Evolutionary conservation across 2,888 invertebrate genomes (phyloP).

Genomic region (Amaurobius ferox): DNA sequence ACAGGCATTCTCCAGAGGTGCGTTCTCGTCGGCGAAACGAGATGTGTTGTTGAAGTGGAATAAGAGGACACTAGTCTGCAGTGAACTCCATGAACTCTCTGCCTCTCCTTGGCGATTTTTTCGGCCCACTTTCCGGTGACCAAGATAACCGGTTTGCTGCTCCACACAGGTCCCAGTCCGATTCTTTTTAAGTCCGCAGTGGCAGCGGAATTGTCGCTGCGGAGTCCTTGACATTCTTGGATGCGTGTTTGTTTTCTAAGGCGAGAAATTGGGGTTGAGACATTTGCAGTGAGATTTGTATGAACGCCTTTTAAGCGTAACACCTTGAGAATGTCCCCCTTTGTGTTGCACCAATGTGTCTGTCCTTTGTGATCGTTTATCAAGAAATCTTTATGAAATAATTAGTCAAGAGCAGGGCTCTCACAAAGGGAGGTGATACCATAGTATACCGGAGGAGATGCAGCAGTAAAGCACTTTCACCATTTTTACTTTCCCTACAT

Average conservation of each 20-base stretch:
- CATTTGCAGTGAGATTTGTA: too few species aligned
- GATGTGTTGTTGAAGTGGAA: constrained; percentile 45
- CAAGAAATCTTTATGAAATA: too few species aligned
- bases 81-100: constrained; percentile 64
- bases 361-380: too few species aligned
- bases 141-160: not conserved
- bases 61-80: constrained; percentile 42
- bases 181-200: not conserved
- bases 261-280: not conserved
- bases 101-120: constrained; percentile 23
- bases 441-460: too few species aligned
- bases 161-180: not conserved
- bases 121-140: constrained; percentile 13
- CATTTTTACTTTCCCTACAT: too few species aligned
- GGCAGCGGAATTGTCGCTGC: not conserved
- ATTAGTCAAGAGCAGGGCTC: too few species aligned
- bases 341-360: too few species aligned
- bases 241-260: not conserved
- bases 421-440: too few species aligned
- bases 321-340: too few species aligned
- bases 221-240: constrained; percentile 35
- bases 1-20: not conserved
- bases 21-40: not conserved
- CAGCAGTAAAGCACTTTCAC: too few species aligned
- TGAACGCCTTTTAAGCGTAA: too few species aligned